Evolutionary conservation across 1,140 invertebrate genomes (phyloP).

Genomic region (Hypsibius dujardini): DNA sequence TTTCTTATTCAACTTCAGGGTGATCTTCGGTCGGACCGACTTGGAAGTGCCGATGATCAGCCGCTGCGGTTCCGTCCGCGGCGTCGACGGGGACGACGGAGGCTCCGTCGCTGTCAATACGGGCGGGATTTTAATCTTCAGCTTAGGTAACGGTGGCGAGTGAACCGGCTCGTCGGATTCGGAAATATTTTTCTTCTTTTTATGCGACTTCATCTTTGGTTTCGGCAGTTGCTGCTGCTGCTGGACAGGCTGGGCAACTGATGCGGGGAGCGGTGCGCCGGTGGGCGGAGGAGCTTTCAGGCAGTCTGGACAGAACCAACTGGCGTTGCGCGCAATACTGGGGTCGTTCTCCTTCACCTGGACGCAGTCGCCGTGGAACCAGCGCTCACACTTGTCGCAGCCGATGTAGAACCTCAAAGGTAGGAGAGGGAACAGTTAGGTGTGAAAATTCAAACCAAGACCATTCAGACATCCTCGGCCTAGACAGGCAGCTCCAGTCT

Average conservation of each 20-base stretch:
- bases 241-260: neutral
- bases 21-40: too few relatives aligned
- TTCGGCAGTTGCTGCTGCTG: neutral
- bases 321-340: slow-evolving; percentile 28
- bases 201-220: neutral
- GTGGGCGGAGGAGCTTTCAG: slow-evolving; percentile 9
- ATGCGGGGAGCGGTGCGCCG: neutral
- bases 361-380: slow-evolving; percentile 94
- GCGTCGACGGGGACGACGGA: neutral
- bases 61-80: too few relatives aligned
- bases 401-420: slow-evolving; percentile 68
- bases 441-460: neutral
- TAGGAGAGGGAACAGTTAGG: neutral
- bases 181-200: neutral
- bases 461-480: too few relatives aligned
- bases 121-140: neutral
- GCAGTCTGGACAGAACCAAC: slow-evolving; percentile 65
- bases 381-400: slow-evolving; percentile 89
- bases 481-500: too few relatives aligned
- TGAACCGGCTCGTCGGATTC: neutral
- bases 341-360: slow-evolving; percentile 81
- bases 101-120: neutral
- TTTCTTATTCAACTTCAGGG: neutral
- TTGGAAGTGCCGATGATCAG: too few relatives aligned
- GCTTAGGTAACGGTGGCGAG: neutral